Conservation (phyloP, 2,888 invertebrate species). For the Meliscaeva auricollis region DNA sequence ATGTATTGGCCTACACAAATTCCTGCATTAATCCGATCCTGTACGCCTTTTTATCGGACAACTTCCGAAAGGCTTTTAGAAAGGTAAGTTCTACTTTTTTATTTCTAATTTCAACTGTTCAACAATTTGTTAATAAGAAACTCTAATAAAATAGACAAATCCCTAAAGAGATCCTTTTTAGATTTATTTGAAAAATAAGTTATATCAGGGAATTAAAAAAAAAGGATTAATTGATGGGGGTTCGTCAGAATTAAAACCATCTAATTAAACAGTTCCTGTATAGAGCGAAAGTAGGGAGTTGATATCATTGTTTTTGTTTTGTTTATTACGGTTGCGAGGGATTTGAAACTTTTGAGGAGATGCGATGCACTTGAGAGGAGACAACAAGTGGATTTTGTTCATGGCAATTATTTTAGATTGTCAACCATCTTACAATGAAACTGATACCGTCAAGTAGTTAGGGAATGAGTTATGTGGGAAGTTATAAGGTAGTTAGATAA, state of each 20-base stretch:
- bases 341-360: conserved; percentile 4
- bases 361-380: conserved; percentile 14
- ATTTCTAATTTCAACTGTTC: neutral
- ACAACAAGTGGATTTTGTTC: conserved; percentile 22
- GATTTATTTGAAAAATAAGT: neutral
- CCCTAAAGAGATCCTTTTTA: neutral
- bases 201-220: neutral
- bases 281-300: conserved; percentile 21
- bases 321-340: conserved; percentile 19
- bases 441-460: neutral
- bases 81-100: conserved; percentile 83
- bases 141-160: conserved; percentile 11
- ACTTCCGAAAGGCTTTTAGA: conserved; percentile 95
- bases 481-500: neutral
- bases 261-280: conserved; percentile 21
- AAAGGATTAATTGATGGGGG: conserved; percentile 25
- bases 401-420: conserved; percentile 13
- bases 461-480: neutral
- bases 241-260: neutral
- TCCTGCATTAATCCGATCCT: conserved; percentile 97
- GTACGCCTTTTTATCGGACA: conserved; percentile 97
- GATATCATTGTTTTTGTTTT: neutral
- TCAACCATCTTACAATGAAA: conserved; percentile 7
- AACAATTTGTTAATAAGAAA: conserved; percentile 12
- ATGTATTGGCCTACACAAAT: conserved; percentile 95